Conservation (phyloP, 2,888 invertebrate species). For the Scrobipalpa costella region DNA sequence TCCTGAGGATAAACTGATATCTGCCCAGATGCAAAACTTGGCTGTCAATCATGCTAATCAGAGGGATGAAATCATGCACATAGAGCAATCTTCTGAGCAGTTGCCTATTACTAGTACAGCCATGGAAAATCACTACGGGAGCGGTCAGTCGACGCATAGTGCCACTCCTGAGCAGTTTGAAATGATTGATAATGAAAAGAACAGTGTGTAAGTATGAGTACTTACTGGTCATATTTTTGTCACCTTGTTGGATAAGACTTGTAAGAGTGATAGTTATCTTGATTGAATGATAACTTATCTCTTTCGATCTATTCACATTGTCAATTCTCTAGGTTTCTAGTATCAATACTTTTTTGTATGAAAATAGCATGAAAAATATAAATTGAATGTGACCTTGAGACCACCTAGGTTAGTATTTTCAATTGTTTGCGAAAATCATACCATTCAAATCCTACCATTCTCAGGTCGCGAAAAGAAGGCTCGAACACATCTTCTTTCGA, state of each 20-base stretch:
- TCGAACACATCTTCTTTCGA: constrained; percentile 73
- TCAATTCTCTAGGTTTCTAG: too few species aligned
- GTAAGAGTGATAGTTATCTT: not conserved
- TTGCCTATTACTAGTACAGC: constrained; percentile 68
- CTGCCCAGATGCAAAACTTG: constrained; percentile 38
- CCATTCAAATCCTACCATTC: not conserved
- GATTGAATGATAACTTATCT: not conserved
- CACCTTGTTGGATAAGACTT: not conserved
- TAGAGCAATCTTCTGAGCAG: not conserved
- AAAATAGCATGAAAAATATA: too few species aligned
- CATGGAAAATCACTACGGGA: constrained; percentile 75
- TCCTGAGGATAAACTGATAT: constrained; percentile 56
- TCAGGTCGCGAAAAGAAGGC: constrained; percentile 62
- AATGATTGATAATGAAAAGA: constrained; percentile 81
- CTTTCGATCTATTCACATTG: too few species aligned
- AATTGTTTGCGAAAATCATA: too few species aligned
- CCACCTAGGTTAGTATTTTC: too few species aligned
- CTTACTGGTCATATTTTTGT: not conserved
- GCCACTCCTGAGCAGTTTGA: constrained; percentile 83
- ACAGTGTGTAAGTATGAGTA: constrained; percentile 60
- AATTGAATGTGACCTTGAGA: too few species aligned
- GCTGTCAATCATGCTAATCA: not conserved
- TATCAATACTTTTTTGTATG: too few species aligned
- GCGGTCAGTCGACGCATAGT: constrained; percentile 76
- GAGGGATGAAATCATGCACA: not conserved